These are phyloP conservation scores for Notodonta ziczac DNA, from an alignment of 2,888 invertebrate genomes.

Conservation along the genomic window DNA sequence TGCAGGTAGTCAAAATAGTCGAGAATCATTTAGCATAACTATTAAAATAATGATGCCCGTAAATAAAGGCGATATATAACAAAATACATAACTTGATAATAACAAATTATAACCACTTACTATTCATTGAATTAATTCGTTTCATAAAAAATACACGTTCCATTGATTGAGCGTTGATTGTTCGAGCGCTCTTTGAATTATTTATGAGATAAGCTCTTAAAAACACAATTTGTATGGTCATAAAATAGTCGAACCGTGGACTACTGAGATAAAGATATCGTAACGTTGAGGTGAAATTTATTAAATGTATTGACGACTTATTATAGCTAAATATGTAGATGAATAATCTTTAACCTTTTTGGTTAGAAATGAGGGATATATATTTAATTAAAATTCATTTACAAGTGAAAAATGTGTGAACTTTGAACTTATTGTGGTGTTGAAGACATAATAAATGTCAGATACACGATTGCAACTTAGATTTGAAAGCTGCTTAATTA, in stretches of 20 bases:
- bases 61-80: conserved; percentile 5
- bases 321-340: too few species aligned
- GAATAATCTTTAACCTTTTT: too few species aligned
- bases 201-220: conserved; percentile 35
- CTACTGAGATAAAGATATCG: background rate
- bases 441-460: too few species aligned
- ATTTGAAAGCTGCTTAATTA: too few species aligned
- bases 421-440: too few species aligned
- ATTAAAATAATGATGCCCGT: conserved; percentile 1
- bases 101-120: conserved; percentile 13
- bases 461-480: too few species aligned
- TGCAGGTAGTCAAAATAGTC: background rate
- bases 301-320: background rate
- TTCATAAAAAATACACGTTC: conserved; percentile 24
- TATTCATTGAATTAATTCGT: conserved; percentile 20
- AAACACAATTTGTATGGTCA: conserved; percentile 32
- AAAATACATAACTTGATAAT: conserved; percentile 16
- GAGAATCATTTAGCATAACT: conserved; percentile 10
- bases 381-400: too few species aligned
- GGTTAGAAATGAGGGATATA: too few species aligned
- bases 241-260: conserved; percentile 8
- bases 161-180: conserved; percentile 29
- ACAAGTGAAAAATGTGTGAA: too few species aligned
- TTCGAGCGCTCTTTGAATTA: conserved; percentile 34
- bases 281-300: background rate